These are phyloP conservation scores for Troilus luridus DNA, from an alignment of 2,888 invertebrate species.

Conservation along the genomic window DNA sequence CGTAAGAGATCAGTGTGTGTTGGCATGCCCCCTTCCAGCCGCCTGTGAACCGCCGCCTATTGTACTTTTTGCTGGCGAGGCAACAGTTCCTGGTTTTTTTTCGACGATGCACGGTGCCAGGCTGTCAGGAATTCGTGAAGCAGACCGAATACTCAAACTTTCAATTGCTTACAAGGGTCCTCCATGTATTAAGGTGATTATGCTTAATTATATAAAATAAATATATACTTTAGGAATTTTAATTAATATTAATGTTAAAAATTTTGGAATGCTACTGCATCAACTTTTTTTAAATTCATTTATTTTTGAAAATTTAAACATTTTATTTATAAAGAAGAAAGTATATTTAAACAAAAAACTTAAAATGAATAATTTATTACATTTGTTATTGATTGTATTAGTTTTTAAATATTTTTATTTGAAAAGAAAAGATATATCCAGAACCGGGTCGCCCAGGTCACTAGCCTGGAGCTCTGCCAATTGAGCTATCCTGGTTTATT, in stretches of 20 bases:
- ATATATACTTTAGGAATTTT: too few relatives aligned
- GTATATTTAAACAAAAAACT: too few relatives aligned
- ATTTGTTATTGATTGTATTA: too few relatives aligned
- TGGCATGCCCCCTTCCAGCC: slow-evolving; percentile 75
- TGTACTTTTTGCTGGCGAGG: slow-evolving; percentile 86
- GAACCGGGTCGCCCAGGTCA: too few relatives aligned
- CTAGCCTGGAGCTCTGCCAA: too few relatives aligned
- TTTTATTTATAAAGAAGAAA: too few relatives aligned
- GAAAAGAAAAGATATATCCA: too few relatives aligned
- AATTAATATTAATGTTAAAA: not conserved
- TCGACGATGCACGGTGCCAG: slow-evolving; percentile 87
- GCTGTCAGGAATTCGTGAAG: slow-evolving; percentile 85
- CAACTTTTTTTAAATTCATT: not conserved
- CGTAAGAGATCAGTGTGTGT: slow-evolving; percentile 79
- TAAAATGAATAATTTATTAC: not conserved
- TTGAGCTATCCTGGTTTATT: too few relatives aligned
- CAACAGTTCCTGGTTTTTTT: slow-evolving; percentile 82
- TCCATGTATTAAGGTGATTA: slow-evolving; percentile 48
- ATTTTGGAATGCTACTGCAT: not conserved
- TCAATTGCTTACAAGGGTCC: slow-evolving; percentile 60
- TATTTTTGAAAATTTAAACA: not conserved
- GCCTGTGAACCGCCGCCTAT: slow-evolving; percentile 65
- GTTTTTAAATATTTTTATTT: too few relatives aligned
- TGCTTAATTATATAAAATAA: too few relatives aligned
- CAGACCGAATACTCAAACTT: slow-evolving; percentile 78